A percentile compares a stretch with the other conserved stretches of the same genome.
phyloP scores from a whole-genome alignment of 2,888 invertebrate species.

The Invenusta paracnida region DNA sequence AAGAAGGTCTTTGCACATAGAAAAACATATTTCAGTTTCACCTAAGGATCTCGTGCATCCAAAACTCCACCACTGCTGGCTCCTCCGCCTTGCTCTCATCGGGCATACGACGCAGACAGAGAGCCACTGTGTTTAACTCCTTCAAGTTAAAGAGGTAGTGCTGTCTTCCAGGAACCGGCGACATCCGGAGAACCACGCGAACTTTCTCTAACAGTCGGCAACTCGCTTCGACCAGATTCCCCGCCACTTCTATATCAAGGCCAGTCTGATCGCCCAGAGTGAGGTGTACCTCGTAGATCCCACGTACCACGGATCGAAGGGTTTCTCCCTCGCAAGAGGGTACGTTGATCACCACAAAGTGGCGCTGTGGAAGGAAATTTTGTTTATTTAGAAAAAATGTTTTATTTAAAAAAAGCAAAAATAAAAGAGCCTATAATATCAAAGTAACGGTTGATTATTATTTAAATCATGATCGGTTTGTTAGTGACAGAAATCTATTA shows the following conservation, averaged over 20 bases:
- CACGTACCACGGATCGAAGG: conserved; percentile 54
- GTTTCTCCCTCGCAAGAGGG: conserved; percentile 54
- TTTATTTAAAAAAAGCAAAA: not conserved
- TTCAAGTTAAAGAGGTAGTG: conserved; percentile 59
- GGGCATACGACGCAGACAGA: conserved; percentile 56
- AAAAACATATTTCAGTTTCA: too few relatives aligned
- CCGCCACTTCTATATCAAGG: conserved; percentile 16
- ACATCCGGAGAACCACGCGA: conserved; percentile 54
- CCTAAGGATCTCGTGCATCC: conserved; percentile 55
- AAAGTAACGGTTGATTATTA: too few relatives aligned
- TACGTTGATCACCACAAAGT: conserved; percentile 58
- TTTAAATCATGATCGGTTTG: too few relatives aligned
- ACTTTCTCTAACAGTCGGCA: conserved; percentile 45
- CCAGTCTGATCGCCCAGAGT: conserved; percentile 27
- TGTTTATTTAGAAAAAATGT: not conserved
- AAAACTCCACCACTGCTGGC: conserved; percentile 55
- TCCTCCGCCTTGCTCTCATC: conserved; percentile 59
- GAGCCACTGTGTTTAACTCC: conserved; percentile 52
- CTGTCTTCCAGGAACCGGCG: conserved; percentile 55
- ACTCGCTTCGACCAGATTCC: conserved; percentile 3
- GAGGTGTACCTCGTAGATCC: conserved; percentile 54
- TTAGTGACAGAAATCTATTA: too few relatives aligned
- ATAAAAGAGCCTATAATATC: too few relatives aligned
- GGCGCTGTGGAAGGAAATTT: conserved; percentile 57
- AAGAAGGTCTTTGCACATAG: too few relatives aligned